Conservation (phyloP, 2,888 invertebrate genomes). For the Philereme transversata region DNA sequence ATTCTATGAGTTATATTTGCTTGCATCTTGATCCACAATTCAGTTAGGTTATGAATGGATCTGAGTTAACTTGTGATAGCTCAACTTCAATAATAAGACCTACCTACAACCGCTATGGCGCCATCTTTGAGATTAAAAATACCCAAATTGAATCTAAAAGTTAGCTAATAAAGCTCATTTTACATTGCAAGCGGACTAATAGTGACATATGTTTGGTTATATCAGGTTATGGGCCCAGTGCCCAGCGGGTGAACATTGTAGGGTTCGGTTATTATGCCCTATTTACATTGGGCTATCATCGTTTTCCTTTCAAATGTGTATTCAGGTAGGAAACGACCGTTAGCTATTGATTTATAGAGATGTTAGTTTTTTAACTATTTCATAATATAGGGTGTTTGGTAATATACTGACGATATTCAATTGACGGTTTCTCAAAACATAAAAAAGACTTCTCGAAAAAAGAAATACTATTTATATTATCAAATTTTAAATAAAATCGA, state of each 20-base stretch:
- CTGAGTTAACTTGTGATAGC: background rate
- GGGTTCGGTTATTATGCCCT: constrained; percentile 73
- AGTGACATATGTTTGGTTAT: constrained; percentile 13
- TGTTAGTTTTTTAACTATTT: constrained; percentile 16
- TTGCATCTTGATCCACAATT: too few relatives aligned
- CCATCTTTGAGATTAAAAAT: background rate
- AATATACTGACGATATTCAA: too few relatives aligned
- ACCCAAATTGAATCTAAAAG: constrained; percentile 9
- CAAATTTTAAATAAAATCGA: too few relatives aligned
- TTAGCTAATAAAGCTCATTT: constrained; percentile 8
- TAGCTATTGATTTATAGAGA: constrained; percentile 38
- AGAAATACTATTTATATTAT: too few relatives aligned
- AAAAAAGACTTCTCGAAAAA: too few relatives aligned
- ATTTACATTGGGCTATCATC: constrained; percentile 78
- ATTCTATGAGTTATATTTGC: too few relatives aligned
- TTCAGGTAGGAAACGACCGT: constrained; percentile 41
- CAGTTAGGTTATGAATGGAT: too few relatives aligned
- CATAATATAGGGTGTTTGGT: background rate
- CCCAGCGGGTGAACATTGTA: constrained; percentile 76
- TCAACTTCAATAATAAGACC: background rate
- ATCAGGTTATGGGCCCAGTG: constrained; percentile 35
- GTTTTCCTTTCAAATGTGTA: constrained; percentile 58
- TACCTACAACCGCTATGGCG: too few relatives aligned
- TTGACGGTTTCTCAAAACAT: too few relatives aligned
- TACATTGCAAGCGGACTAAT: constrained; percentile 4